These are phyloP conservation scores for Drosophila mulleri DNA, from an alignment of 2,888 invertebrate genomes.

Conservation along the genomic window DNA sequence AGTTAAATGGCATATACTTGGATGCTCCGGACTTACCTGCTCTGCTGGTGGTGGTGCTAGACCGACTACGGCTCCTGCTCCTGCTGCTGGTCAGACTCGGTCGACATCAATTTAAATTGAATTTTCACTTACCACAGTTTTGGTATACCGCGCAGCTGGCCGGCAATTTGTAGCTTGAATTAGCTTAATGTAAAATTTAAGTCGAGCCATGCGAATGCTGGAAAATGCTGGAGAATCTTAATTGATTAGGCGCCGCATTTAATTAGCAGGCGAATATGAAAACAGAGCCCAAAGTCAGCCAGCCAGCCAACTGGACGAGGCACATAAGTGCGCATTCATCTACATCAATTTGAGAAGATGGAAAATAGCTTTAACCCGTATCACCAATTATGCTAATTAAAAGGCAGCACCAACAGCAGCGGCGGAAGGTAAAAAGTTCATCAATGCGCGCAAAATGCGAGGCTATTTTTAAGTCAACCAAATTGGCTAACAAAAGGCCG, in stretches of 20 bases:
- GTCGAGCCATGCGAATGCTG: slow-evolving; percentile 16
- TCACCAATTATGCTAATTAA: slow-evolving; percentile 79
- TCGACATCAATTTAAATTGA: slow-evolving; percentile 83
- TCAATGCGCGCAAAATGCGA: slow-evolving; percentile 70
- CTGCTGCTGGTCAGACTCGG: slow-evolving; percentile 45
- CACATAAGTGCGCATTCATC: slow-evolving; percentile 46
- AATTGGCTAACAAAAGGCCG: slow-evolving; percentile 47
- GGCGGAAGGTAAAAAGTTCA: slow-evolving; percentile 47
- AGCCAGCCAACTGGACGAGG: slow-evolving; percentile 3
- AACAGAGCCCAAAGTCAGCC: slow-evolving; percentile 3
- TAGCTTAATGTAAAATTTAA: slow-evolving; percentile 81
- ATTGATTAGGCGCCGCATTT: slow-evolving; percentile 73
- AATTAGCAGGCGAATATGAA: slow-evolving; percentile 63
- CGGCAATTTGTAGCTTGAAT: slow-evolving; percentile 81
- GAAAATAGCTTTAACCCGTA: slow-evolving; percentile 27
- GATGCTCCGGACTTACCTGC: slow-evolving; percentile 32
- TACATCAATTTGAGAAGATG: slow-evolving; percentile 3
- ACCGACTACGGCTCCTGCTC: slow-evolving; percentile 4
- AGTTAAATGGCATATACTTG: slow-evolving; percentile 78
- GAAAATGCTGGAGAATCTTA: slow-evolving; percentile 51
- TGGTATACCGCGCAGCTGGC: slow-evolving; percentile 69
- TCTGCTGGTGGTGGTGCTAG: slow-evolving; percentile 14
- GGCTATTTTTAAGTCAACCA: slow-evolving; percentile 61
- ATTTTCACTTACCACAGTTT: slow-evolving; percentile 78
- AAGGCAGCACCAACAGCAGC: slow-evolving; percentile 34